Percentiles rank a stretch among this genome's conserved stretches.
phyloP scores from a whole-genome alignment of 2,113 vertebrate species.

The Psittacus erithacus region DNA sequence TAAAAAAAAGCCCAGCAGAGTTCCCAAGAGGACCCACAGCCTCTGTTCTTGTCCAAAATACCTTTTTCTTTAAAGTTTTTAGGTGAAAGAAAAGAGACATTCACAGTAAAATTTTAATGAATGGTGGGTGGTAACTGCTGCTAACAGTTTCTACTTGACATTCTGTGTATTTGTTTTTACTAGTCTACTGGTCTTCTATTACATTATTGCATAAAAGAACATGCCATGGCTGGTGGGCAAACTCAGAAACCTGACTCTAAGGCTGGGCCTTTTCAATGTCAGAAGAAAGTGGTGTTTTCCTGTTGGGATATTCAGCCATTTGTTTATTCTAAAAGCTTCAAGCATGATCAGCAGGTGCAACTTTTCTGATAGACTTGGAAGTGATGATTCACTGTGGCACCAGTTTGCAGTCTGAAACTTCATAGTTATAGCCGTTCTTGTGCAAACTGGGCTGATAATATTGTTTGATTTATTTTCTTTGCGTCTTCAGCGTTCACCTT shows the following conservation, averaged over 20 bases:
- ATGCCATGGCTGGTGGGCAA: not conserved
- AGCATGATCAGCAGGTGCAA: not conserved
- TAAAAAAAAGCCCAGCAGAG: not conserved
- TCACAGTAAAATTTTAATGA: not conserved
- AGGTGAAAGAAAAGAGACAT: not conserved
- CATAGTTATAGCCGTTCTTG: not conserved
- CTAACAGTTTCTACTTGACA: not conserved
- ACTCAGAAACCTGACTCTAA: not conserved
- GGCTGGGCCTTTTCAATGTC: not conserved
- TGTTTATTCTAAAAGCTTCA: not conserved
- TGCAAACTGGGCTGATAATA: not conserved
- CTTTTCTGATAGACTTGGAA: not conserved
- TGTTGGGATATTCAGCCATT: not conserved
- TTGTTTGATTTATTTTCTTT: not conserved
- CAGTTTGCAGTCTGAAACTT: not conserved
- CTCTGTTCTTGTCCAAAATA: not conserved
- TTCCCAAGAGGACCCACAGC: not conserved
- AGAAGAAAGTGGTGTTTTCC: not conserved
- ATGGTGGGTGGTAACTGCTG: not conserved
- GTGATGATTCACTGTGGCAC: not conserved
- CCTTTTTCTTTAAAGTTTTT: not conserved
- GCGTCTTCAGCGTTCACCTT: not conserved
- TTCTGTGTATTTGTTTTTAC: not conserved
- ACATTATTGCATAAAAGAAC: not conserved
- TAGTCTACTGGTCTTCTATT: not conserved